Percentiles rank a stretch among this genome's conserved stretches.
Conservation (phyloP, 2,888 invertebrate species). For the Eristalis pertinax region DNA sequence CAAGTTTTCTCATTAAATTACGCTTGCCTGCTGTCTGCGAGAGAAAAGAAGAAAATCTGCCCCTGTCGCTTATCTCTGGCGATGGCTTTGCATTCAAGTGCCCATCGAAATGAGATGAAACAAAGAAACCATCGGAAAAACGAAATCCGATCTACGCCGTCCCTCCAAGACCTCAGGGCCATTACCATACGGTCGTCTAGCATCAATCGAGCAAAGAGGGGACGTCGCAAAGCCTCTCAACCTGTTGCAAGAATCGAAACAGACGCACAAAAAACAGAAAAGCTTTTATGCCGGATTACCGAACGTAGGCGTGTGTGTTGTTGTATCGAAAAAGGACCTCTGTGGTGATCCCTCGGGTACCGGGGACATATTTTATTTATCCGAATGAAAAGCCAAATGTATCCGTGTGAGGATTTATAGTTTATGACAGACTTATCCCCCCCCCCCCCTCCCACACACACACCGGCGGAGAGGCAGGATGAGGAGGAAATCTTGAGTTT, state of each 20-base stretch:
- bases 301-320: neutral
- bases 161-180: conserved; percentile 13
- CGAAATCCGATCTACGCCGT: conserved; percentile 17
- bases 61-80: conserved; percentile 12
- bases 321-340: neutral
- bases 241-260: neutral
- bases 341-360: neutral
- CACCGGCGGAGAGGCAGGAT: neutral
- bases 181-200: conserved; percentile 13
- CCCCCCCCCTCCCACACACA: no score
- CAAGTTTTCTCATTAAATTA: conserved; percentile 42
- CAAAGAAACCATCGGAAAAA: neutral
- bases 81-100: conserved; percentile 1
- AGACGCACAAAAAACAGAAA: neutral
- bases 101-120: neutral
- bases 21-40: neutral
- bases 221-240: neutral
- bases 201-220: neutral
- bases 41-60: neutral
- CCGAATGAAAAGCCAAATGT: neutral
- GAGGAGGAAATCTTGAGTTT: conserved; percentile 8
- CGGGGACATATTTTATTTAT: conserved; percentile 11
- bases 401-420: conserved; percentile 29
- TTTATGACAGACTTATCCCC: conserved; percentile 1
- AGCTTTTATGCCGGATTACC: neutral